Evolutionary conservation across 2,113 vertebrate species (phyloP), one percentile per base, ranked within the genome.

Genomic region (Leuciscus idus): DNA sequence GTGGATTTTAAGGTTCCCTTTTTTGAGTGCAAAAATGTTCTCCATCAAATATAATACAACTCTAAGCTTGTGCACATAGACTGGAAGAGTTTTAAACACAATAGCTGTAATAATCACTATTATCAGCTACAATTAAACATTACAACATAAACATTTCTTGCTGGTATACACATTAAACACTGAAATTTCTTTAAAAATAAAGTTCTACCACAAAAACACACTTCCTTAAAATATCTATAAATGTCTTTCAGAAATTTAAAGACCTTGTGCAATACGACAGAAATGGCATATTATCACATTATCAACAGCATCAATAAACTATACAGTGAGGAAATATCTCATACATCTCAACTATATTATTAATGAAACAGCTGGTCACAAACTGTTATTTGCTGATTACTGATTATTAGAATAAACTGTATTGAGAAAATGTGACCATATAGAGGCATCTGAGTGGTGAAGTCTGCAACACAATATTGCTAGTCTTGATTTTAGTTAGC

Each of bases 221-320:
- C 79, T 43, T 43, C 36, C n/a, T 64, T 81, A 30, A 57, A 48
- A 64, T 81, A 81, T 66, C n/a, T 81, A 28, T 64, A 48, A 81
- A 80, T 28, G 9, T 66, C 39, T 30, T 81, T 64, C 39, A 64
- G 36, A 43, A 26, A 57, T 62, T 48, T 28, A 26, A 26, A 11
- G 43, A 75, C 12, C 0, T 43, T 64, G 59, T 81, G 59, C 57
- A 46, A 64, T 48, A 28, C 28, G 57, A 64, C 33, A 26, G 23
- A 46, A 43, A 46, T 3, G 17, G 36, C 72, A 46, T 74, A 48
- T 74, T 4, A 11, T 26, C n/a, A 50, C 30, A 76, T 76, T 64
- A 64, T 48, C 43, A 48, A 28, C 39, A 61, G 21, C 33, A 43
- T 80, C 77, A 79, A 43, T 57, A 80, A 74, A 74, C 21, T n/a